phyloP scores from a whole-genome alignment of 2,113 vertebrate species.

The Ia io region DNA sequence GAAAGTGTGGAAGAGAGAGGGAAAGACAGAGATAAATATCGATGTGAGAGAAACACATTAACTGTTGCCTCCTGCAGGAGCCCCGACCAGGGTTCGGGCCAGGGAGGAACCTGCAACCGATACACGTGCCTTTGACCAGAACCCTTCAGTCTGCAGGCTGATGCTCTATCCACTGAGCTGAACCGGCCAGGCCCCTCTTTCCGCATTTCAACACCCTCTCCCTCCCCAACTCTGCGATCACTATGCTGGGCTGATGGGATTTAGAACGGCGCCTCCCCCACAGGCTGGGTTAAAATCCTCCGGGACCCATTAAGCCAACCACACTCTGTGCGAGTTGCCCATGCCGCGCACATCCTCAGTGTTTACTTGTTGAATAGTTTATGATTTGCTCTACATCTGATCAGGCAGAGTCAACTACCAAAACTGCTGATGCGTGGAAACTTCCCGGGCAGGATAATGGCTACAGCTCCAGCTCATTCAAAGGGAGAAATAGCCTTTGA shows the following conservation, averaged over 20 bases:
- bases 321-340: not conserved
- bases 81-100: too few relatives aligned
- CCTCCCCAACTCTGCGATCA: not conserved
- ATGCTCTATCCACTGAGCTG: too few relatives aligned
- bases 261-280: not conserved
- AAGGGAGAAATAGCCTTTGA: slow-evolving; percentile 64
- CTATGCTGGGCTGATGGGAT: not conserved
- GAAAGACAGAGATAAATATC: too few relatives aligned
- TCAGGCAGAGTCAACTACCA: slow-evolving; percentile 64
- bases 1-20: too few relatives aligned
- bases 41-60: too few relatives aligned
- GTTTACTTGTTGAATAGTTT: slow-evolving; percentile 72
- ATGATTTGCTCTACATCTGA: slow-evolving; percentile 73
- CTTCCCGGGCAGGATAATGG: slow-evolving; percentile 54
- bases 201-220: not conserved
- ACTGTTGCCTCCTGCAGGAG: too few relatives aligned
- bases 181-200: too few relatives aligned
- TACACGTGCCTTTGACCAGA: too few relatives aligned
- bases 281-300: not conserved
- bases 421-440: slow-evolving; percentile 71
- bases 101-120: too few relatives aligned
- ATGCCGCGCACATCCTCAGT: slow-evolving; percentile 59
- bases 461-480: slow-evolving; percentile 53
- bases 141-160: too few relatives aligned
- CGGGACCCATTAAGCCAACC: not conserved